These are phyloP conservation scores for Cheirogaleus major DNA, from an alignment of 2,797 vertebrate species.

Conservation along the genomic window DNA sequence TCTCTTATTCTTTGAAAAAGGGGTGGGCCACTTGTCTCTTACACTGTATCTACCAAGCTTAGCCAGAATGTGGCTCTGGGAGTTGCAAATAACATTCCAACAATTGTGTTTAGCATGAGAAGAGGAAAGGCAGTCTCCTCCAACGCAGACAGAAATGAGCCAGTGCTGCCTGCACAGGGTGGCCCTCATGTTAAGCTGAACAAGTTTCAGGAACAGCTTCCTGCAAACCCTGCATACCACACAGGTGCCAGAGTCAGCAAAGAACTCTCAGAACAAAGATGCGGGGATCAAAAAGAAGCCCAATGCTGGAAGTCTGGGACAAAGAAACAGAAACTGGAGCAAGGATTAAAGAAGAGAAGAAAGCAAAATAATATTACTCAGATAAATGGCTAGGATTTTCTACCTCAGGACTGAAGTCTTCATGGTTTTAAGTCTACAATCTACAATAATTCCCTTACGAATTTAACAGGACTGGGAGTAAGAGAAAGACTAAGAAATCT, in stretches of 20 bases:
- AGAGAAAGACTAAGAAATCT: slow-evolving; percentile 6
- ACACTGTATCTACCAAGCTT: neutral
- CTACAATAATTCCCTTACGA: neutral
- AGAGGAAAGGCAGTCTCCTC: neutral
- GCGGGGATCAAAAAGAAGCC: neutral
- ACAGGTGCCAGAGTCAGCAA: neutral
- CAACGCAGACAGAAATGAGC: neutral
- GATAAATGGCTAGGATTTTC: slow-evolving; percentile 8
- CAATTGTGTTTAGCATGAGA: neutral
- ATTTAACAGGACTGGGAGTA: neutral
- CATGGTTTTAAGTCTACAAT: slow-evolving; percentile 12
- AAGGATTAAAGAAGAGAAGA: slow-evolving; percentile 25
- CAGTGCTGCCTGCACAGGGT: neutral
- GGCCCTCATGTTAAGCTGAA: neutral
- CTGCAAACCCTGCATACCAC: neutral
- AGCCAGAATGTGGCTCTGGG: neutral
- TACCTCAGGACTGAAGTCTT: neutral
- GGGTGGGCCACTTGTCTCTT: neutral
- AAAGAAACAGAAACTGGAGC: slow-evolving; percentile 48
- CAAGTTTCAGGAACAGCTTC: slow-evolving; percentile 5
- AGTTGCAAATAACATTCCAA: neutral
- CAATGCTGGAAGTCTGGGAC: neutral
- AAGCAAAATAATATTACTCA: slow-evolving; percentile 11
- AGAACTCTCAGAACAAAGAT: slow-evolving; percentile 41
- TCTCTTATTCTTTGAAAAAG: neutral